Conservation (phyloP, 2,797 vertebrate species). For the Uromys caudimaculatus region DNA sequence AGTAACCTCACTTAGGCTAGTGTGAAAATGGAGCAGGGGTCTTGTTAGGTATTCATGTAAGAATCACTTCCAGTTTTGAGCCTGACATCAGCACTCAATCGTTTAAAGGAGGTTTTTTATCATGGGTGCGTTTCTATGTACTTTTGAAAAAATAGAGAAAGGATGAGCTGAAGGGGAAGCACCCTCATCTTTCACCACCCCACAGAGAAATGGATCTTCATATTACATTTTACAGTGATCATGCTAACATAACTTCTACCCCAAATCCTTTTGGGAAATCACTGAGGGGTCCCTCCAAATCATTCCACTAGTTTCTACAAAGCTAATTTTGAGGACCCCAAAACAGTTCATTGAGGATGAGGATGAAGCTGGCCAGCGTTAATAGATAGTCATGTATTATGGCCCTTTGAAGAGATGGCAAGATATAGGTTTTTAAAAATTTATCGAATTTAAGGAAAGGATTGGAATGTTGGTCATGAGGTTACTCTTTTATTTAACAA, state of each 20-base stretch:
- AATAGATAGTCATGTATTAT: background rate
- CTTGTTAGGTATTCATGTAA: background rate
- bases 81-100: background rate
- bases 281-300: background rate
- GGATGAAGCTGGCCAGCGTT: background rate
- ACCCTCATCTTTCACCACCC: background rate
- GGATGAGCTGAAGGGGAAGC: background rate
- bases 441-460: background rate
- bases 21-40: constrained; percentile 2
- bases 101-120: background rate
- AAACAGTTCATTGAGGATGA: background rate
- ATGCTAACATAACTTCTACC: constrained; percentile 39
- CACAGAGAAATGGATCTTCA: constrained; percentile 58
- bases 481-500: background rate
- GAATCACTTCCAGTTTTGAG: background rate
- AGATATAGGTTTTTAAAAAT: background rate
- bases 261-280: constrained; percentile 35
- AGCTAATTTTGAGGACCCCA: background rate
- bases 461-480: background rate
- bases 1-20: background rate
- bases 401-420: background rate
- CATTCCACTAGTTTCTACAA: constrained; percentile 31
- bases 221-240: constrained; percentile 52
- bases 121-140: background rate
- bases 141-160: constrained; percentile 27